Evolutionary conservation across 2,888 invertebrate species (phyloP), one percentile per base, ranked within the genome.

Genomic region (Cordylochernes scorpioides): DNA sequence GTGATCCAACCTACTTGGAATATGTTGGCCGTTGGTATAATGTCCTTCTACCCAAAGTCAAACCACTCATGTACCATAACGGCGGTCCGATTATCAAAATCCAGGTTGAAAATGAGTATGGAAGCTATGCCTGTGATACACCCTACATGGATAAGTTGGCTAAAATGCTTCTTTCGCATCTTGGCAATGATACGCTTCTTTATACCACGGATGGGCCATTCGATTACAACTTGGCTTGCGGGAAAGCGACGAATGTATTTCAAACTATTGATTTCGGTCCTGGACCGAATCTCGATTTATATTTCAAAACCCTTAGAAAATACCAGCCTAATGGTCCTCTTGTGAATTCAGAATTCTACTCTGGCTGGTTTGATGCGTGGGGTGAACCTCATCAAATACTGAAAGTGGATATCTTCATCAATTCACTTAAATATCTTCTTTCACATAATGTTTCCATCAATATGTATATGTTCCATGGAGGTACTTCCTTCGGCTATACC

Each of bases 301-400:
- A 35, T 12, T 38, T 40, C 15, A 39, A 39, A 9, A 41, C 45
- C 5, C 58, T 61, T 43, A 45, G 59, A 33, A 45, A 51, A 18
- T 55, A 48, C 39, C 54, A 59, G 37, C 55, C 55, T 2, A 41
- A 60, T 35, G 84, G 80, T 1, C 86, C 86, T 0, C 48, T 75
- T 27, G 74, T 84, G 33, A 84, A 86, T 54, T 72, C 77, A 0
- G 82, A 82, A 53, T 86, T 62, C 53, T 86, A 86, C 57, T 67
- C 77, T 0, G 84, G 84, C 3, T 86, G 84, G 84, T 52, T 86
- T 29, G 73, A 78, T 1, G 71, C 77, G 49, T 86, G 86, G 84
- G 67, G 68, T 24, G 64, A 68, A 44, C 46, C 51, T 0, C 63
- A 71, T 40, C 62, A 65, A 27, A 57, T 54, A 17, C 61, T 62